phyloP scores from a whole-genome alignment of 2,113 vertebrate genomes.

The Toxostoma redivivum region DNA sequence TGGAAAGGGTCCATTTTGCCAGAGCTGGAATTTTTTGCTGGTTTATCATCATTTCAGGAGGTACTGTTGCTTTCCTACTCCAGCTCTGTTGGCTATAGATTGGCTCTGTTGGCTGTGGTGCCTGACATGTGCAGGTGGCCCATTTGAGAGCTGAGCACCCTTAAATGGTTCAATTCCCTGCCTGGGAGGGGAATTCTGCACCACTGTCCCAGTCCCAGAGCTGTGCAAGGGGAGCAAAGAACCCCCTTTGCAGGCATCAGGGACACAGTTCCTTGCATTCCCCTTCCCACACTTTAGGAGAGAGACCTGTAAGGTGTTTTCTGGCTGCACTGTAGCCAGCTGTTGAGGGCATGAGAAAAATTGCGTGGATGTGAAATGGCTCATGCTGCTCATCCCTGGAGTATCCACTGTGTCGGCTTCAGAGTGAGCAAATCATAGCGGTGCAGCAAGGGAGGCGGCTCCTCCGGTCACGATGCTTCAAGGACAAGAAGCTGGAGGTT shows the following conservation, averaged over 20 bases:
- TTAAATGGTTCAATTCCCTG: background rate
- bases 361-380: background rate
- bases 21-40: slow-evolving; percentile 45
- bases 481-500: background rate
- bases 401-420: slow-evolving; percentile 55
- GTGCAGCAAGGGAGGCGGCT: accelerated
- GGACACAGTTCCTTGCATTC: background rate
- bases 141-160: background rate
- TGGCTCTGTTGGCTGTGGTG: accelerated
- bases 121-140: background rate
- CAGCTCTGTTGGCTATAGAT: accelerated
- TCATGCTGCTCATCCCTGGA: slow-evolving; percentile 26
- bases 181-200: background rate
- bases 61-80: background rate
- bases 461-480: accelerated
- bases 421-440: accelerated
- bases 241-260: background rate
- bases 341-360: background rate
- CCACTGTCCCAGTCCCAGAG: accelerated
- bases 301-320: accelerated
- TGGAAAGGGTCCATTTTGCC: slow-evolving; percentile 61
- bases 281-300: background rate
- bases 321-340: background rate
- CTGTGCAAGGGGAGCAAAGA: background rate
- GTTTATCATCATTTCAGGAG: background rate